A percentile compares a stretch with the other conserved stretches of the same genome.
Evolutionary conservation across 1,140 invertebrate species (phyloP).

Genomic region (Drosophila cardini): DNA sequence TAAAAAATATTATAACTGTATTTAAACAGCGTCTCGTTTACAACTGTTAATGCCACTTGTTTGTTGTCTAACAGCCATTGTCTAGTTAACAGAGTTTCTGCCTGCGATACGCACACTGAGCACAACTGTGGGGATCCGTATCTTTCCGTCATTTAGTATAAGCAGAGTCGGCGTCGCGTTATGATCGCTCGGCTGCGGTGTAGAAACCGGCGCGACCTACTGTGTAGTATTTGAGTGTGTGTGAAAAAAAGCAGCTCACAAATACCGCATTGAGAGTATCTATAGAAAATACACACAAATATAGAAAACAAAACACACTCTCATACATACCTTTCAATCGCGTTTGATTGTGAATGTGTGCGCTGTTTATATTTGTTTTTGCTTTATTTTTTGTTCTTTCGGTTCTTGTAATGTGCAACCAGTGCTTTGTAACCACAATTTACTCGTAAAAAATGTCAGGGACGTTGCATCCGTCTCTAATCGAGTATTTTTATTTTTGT

Average conservation of each 20-base stretch:
- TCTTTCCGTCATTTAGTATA: slow-evolving; percentile 51
- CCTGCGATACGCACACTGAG: slow-evolving; percentile 7
- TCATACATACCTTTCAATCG: background rate
- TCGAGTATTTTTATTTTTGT: slow-evolving; percentile 29
- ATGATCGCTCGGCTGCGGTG: slow-evolving; percentile 41
- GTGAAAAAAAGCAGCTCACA: slow-evolving; percentile 39
- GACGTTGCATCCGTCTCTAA: slow-evolving; percentile 22
- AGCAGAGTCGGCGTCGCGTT: slow-evolving; percentile 47
- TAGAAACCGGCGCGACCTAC: slow-evolving; percentile 15
- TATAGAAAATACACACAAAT: slow-evolving; percentile 29
- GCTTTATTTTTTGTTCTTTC: slow-evolving; percentile 6
- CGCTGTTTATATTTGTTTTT: slow-evolving; percentile 43
- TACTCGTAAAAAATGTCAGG: slow-evolving; percentile 49
- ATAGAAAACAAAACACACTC: slow-evolving; percentile 11
- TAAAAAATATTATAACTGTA: background rate
- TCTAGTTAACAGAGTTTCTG: slow-evolving; percentile 26
- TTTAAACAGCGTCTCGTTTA: background rate
- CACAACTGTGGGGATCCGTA: slow-evolving; percentile 30
- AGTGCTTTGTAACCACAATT: background rate
- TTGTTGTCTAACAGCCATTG: background rate
- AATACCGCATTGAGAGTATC: slow-evolving; percentile 27
- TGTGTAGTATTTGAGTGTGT: slow-evolving; percentile 9
- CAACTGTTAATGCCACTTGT: background rate
- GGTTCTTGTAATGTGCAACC: slow-evolving; percentile 52
- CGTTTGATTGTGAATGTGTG: slow-evolving; percentile 22